Evolutionary conservation across 2,888 invertebrate species (phyloP).

Genomic region (Globia sparganii): DNA sequence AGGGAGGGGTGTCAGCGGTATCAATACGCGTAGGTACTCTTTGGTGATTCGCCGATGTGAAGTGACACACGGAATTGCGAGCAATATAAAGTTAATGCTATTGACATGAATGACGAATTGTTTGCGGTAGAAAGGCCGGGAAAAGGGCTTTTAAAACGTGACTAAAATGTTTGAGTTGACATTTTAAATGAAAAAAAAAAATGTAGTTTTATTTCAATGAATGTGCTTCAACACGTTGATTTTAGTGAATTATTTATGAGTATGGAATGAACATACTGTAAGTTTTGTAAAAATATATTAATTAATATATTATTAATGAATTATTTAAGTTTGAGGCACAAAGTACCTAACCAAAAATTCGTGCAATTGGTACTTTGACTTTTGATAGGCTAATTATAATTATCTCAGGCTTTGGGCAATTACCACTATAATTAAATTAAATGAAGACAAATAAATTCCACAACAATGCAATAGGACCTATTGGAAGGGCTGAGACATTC

Average conservation of each 20-base stretch:
- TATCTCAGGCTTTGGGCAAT: not conserved
- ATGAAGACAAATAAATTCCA: constrained; percentile 35
- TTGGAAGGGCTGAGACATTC: constrained; percentile 53
- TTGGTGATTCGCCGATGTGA: constrained; percentile 23
- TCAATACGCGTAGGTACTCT: constrained; percentile 46
- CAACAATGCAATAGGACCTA: constrained; percentile 40
- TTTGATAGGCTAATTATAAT: constrained; percentile 22
- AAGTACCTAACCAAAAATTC: not conserved
- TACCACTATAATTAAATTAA: constrained; percentile 26
- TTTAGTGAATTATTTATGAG: constrained; percentile 11
- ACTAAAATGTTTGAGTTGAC: constrained; percentile 22
- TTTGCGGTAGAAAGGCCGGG: constrained; percentile 42
- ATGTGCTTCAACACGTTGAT: constrained; percentile 12
- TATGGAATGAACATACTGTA: not conserved
- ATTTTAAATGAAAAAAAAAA: constrained; percentile 19
- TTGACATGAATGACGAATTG: constrained; percentile 56
- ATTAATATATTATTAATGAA: too few species aligned
- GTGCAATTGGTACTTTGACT: not conserved
- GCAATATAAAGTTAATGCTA: constrained; percentile 33
- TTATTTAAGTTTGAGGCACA: not conserved
- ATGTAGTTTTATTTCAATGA: constrained; percentile 21
- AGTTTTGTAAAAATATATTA: not conserved
- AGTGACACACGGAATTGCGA: constrained; percentile 57
- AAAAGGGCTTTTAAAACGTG: constrained; percentile 47
- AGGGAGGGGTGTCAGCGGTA: constrained; percentile 52